phyloP scores from a whole-genome alignment of 2,113 vertebrate genomes.

The Phocoena phocoena region DNA sequence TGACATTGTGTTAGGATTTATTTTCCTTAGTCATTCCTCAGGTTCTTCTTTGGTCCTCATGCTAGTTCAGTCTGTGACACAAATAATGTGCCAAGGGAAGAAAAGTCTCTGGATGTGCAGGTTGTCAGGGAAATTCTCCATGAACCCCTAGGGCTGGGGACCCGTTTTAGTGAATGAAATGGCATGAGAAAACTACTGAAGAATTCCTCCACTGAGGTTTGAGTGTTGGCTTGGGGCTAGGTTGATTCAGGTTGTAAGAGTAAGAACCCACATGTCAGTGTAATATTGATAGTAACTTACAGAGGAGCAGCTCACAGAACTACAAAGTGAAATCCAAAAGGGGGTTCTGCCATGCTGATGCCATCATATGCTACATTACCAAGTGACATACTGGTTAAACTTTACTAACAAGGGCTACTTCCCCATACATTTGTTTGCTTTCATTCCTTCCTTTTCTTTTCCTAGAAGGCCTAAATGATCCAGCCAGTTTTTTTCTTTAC shows the following conservation, averaged over 20 bases:
- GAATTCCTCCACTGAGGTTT: neutral
- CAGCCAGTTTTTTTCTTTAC: neutral
- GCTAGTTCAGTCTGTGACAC: neutral
- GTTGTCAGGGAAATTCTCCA: neutral
- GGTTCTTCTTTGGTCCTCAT: neutral
- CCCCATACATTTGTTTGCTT: accelerated
- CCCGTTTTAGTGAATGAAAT: neutral
- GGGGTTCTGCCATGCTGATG: neutral
- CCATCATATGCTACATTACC: neutral
- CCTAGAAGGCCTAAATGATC: neutral
- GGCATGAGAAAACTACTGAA: neutral
- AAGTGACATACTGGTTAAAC: neutral
- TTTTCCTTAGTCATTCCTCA: neutral
- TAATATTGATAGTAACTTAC: neutral
- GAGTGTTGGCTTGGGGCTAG: neutral
- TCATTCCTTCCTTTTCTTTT: neutral
- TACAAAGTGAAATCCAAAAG: neutral
- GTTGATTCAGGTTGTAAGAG: neutral
- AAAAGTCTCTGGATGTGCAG: neutral
- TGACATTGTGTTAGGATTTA: neutral
- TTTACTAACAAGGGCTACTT: neutral
- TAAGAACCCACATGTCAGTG: neutral
- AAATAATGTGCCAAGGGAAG: neutral
- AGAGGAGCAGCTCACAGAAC: neutral
- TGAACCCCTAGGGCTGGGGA: neutral